Conservation (phyloP, 2,888 invertebrate genomes). For the Nomada fabriciana region DNA sequence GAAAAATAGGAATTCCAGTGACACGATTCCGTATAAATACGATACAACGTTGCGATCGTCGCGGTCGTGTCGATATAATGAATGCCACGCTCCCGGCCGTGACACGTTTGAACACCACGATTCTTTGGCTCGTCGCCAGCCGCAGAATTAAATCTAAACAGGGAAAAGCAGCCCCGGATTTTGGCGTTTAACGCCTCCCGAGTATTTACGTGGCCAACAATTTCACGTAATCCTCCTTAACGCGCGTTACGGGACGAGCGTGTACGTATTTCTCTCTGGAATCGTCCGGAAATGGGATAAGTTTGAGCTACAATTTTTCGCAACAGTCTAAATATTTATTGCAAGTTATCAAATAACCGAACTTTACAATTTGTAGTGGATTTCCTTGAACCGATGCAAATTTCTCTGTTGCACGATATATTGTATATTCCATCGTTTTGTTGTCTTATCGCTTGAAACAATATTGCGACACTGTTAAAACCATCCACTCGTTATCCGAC, state of each 20-base stretch:
- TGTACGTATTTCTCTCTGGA: background rate
- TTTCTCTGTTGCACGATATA: too few species aligned
- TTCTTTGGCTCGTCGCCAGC: slow-evolving; percentile 54
- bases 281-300: background rate
- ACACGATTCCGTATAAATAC: slow-evolving; percentile 8
- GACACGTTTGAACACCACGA: slow-evolving; percentile 21
- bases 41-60: slow-evolving; percentile 17
- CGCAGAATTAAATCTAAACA: slow-evolving; percentile 65
- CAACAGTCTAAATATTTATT: background rate
- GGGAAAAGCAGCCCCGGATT: slow-evolving; percentile 37
- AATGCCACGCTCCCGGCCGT: slow-evolving; percentile 39
- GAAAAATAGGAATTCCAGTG: slow-evolving; percentile 3
- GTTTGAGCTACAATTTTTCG: background rate
- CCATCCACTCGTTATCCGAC: background rate
- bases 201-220: slow-evolving; percentile 28
- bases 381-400: background rate
- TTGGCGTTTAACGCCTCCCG: slow-evolving; percentile 31
- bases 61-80: slow-evolving; percentile 20
- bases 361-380: background rate
- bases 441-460: too few species aligned
- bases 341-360: background rate
- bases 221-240: slow-evolving; percentile 21
- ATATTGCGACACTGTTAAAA: background rate
- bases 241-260: background rate
- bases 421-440: too few species aligned